Conservation (phyloP, 2,888 invertebrate species). For the Apantesis nais region DNA sequence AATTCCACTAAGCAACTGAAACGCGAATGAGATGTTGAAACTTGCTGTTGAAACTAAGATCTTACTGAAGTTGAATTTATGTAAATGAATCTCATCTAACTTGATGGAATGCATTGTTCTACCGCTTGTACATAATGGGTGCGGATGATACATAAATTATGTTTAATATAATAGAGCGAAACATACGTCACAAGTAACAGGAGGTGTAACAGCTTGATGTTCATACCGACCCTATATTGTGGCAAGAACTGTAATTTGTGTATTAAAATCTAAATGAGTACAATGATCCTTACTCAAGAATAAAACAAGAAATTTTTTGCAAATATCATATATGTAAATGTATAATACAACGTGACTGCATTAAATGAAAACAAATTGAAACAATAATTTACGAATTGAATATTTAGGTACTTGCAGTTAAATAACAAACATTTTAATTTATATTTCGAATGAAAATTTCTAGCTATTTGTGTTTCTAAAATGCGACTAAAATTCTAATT, state of each 20-base stretch:
- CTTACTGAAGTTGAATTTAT: conserved; percentile 57
- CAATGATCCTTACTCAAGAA: neutral
- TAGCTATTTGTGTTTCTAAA: conserved; percentile 27
- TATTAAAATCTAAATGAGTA: neutral
- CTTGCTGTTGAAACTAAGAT: conserved; percentile 54
- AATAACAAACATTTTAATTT: conserved; percentile 2
- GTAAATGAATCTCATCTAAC: conserved; percentile 66
- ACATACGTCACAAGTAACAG: conserved; percentile 20
- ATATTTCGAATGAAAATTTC: neutral
- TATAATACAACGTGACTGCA: too few species aligned
- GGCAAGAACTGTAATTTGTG: neutral
- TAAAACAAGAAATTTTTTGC: too few species aligned
- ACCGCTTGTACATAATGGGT: conserved; percentile 43
- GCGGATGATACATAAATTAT: conserved; percentile 57
- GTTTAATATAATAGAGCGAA: conserved; percentile 33
- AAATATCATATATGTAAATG: too few species aligned
- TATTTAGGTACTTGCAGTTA: neutral
- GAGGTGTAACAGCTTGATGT: conserved; percentile 6
- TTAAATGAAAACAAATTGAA: neutral
- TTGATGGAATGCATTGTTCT: conserved; percentile 63
- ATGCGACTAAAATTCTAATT: conserved; percentile 44
- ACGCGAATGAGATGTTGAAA: conserved; percentile 45
- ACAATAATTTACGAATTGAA: neutral
- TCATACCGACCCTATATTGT: neutral
- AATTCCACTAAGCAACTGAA: conserved; percentile 47